These are phyloP conservation scores for Psococerastis gibbosa DNA, from an alignment of 2,888 invertebrate genomes.

Conservation along the genomic window DNA sequence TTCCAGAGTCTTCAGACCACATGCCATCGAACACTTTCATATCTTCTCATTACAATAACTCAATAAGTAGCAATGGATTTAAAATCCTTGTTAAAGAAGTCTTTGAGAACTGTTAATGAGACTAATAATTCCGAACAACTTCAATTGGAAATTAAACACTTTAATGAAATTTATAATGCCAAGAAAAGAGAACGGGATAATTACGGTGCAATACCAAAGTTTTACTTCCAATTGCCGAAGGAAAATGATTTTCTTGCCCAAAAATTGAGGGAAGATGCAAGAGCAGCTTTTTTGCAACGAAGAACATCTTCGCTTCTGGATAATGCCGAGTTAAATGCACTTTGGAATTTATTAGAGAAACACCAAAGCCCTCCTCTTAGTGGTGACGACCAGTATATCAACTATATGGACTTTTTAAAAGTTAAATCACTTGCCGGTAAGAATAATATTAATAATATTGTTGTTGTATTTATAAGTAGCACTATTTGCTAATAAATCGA, in stretches of 20 bases:
- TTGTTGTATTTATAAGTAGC: no score
- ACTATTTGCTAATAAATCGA: no score
- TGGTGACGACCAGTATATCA: constrained; percentile 66
- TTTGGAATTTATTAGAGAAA: constrained; percentile 71
- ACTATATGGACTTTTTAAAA: constrained; percentile 66
- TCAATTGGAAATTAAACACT: constrained; percentile 33
- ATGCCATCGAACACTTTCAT: no score
- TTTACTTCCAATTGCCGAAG: constrained; percentile 56
- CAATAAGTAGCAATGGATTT: background rate
- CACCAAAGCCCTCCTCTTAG: constrained; percentile 52
- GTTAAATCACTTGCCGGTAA: constrained; percentile 46
- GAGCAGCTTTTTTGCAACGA: constrained; percentile 71
- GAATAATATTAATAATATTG: no score
- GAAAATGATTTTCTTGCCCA: constrained; percentile 57
- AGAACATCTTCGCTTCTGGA: constrained; percentile 67
- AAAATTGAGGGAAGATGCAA: constrained; percentile 71
- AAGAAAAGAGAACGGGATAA: constrained; percentile 32
- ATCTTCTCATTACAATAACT: no score
- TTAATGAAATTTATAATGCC: constrained; percentile 32
- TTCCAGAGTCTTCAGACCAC: no score
- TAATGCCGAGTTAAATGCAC: constrained; percentile 61
- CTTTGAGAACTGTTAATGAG: background rate
- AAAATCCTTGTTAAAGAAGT: constrained; percentile 1
- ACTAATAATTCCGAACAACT: constrained; percentile 23
- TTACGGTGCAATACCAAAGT: constrained; percentile 48